Percentiles rank a stretch among this genome's conserved stretches.
Conservation (phyloP, 2,797 vertebrate genomes). For the Pangasius larnaudii region DNA sequence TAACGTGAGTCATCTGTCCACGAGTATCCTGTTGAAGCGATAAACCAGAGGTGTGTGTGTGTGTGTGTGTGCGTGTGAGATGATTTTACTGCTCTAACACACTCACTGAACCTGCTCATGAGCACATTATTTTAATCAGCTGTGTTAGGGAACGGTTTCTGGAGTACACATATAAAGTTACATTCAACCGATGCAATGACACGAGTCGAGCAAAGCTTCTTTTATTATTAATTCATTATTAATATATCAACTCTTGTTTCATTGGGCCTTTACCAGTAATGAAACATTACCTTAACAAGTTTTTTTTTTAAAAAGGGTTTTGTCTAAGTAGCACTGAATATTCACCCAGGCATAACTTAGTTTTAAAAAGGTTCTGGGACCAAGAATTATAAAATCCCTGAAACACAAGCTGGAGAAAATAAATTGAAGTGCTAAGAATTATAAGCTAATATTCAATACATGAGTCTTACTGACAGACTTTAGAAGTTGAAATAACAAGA, state of each 20-base stretch:
- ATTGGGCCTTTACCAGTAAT: background rate
- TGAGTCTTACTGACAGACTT: background rate
- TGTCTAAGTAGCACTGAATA: background rate
- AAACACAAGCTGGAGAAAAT: background rate
- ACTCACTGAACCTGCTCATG: constrained; percentile 7
- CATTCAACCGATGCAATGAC: background rate
- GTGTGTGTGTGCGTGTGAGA: background rate
- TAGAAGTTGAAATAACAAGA: background rate
- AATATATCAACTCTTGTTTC: background rate
- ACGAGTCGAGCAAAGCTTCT: background rate
- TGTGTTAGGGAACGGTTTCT: background rate
- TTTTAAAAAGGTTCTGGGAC: background rate
- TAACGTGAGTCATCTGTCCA: constrained; percentile 11
- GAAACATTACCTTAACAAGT: background rate
- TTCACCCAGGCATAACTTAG: background rate
- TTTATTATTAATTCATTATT: background rate
- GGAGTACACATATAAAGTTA: background rate
- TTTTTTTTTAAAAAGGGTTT: background rate
- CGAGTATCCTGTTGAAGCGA: background rate
- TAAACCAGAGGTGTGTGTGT: constrained; percentile 10
- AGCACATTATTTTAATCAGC: background rate
- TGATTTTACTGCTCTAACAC: background rate
- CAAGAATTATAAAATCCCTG: background rate
- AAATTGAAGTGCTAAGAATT: background rate
- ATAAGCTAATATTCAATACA: too few species aligned